Base-by-base conservation (phyloP, 2,888 invertebrate species). In the Nomada lathburiana region DNA sequence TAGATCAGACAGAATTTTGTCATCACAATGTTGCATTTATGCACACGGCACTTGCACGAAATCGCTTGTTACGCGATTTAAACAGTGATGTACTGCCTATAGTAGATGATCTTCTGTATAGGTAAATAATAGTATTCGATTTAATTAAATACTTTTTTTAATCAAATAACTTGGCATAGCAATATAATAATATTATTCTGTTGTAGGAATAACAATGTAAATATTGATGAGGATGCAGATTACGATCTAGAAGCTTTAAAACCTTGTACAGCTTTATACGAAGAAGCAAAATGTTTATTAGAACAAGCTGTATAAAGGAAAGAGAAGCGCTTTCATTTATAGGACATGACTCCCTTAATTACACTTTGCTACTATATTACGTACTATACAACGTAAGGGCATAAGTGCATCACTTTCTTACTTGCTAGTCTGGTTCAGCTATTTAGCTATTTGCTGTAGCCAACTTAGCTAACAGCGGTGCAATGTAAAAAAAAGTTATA, bases 281-380 rank as follows among this genome's bases (percentile, higher is more conserved):
- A 95, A 85, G 95, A 95, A 84, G 95, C 95, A 2, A 94, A 95
- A 84, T 93, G 95, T 62, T 90, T 95, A 72, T 92, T 95, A 50
- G 93, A 95, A 93, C 95, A 95, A 90, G 87, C 88, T 57, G 89
- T 89, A 60, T 89, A 50, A 88, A 74, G 52, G 20, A 82, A 88
- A 76, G 47, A 18, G 80, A 11, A 20, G 18, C 26, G 26, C 16
- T 65, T 57, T 59, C 75, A 70, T 73, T 59, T 60, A 29, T 44
- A 71, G 62, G 44, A 67, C 11, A 68, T 65, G 55, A 84, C 36
- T 69, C n/a, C 42, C 47, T 36, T 10, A 53, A 52, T 74, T 64
- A 57, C 59, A 69, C 65, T 79, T 64, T 55, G 65, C 52, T 57
- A 60, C 44, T 76, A 71, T 67, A 57, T 42, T 63, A 76, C 23